Evolutionary conservation across 2,113 vertebrate species (phyloP).

Genomic region (Arothron firmamentum): DNA sequence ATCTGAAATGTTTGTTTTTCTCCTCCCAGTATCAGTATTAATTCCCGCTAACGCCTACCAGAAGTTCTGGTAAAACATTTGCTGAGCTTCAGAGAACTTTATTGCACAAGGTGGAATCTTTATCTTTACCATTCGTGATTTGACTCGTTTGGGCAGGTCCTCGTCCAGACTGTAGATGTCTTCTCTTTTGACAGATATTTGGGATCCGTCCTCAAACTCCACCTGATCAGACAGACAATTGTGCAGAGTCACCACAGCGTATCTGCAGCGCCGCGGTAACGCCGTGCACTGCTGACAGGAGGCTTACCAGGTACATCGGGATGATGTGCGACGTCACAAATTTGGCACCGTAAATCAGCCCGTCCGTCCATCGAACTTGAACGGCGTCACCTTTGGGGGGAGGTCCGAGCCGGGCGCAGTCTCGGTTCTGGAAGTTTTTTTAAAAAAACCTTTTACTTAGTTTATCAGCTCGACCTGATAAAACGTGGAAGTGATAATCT

Average conservation of each 20-base stretch:
- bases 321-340: slow-evolving; percentile 91
- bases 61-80: too few species aligned
- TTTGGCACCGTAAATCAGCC: slow-evolving; percentile 92
- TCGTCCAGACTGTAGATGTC: slow-evolving; percentile 93
- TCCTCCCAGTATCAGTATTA: too few species aligned
- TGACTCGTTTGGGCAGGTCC: slow-evolving; percentile 94
- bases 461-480: too few species aligned
- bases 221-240: slow-evolving; percentile 70
- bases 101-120: not conserved
- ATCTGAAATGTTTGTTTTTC: too few species aligned
- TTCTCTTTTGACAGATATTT: slow-evolving; percentile 88
- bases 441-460: not conserved
- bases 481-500: too few species aligned
- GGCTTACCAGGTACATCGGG: slow-evolving; percentile 93
- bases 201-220: slow-evolving; percentile 96
- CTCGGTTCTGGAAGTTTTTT: slow-evolving; percentile 79
- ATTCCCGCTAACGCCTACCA: too few species aligned
- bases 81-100: not conserved
- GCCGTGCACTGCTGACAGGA: too few species aligned
- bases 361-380: slow-evolving; percentile 96
- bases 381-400: slow-evolving; percentile 86
- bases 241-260: not conserved
- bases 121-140: slow-evolving; percentile 83
- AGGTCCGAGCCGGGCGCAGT: slow-evolving; percentile 86
- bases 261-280: not conserved